phyloP scores from a whole-genome alignment of 1,140 invertebrate genomes.

The Drosophila leontia region DNA sequence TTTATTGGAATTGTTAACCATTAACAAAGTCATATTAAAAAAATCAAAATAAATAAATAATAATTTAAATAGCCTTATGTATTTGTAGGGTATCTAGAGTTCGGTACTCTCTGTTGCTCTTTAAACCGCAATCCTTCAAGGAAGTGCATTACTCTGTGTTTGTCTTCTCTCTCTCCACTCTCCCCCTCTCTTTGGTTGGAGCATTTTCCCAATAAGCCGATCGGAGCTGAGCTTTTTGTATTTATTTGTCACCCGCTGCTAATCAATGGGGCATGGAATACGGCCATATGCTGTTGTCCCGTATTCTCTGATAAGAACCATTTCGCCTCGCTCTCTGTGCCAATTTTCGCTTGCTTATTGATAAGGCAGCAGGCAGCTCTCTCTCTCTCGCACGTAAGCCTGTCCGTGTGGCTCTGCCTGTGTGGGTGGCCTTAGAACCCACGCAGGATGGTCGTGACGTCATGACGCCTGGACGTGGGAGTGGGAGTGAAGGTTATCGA shows the following conservation, averaged over 20 bases:
- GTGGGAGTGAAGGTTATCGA: constrained; percentile 23
- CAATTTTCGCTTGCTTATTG: constrained; percentile 30
- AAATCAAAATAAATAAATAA: not conserved
- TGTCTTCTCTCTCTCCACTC: not conserved
- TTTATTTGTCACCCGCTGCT: constrained; percentile 8
- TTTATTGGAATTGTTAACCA: too few species aligned
- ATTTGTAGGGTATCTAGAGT: constrained; percentile 2
- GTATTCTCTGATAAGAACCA: constrained; percentile 29
- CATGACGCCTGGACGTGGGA: constrained; percentile 7
- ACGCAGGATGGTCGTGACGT: constrained; percentile 36
- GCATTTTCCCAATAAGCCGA: constrained; percentile 17
- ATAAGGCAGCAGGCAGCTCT: constrained; percentile 3
- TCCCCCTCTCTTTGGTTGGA: not conserved
- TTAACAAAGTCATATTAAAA: too few species aligned
- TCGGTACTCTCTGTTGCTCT: not conserved
- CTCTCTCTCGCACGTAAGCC: constrained; percentile 1
- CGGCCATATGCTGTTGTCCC: constrained; percentile 20
- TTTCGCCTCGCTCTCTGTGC: constrained; percentile 16
- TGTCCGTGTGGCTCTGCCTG: not conserved
- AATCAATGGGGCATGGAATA: constrained; percentile 13
- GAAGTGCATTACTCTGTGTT: constrained; percentile 17
- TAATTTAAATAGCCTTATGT: not conserved
- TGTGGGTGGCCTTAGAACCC: constrained; percentile 15
- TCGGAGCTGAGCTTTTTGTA: constrained; percentile 11
- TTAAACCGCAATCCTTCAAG: constrained; percentile 19